A percentile compares a stretch with the other conserved stretches of the same genome.
Conservation (phyloP, 2,113 vertebrate genomes). For the Pluvianellus socialis region DNA sequence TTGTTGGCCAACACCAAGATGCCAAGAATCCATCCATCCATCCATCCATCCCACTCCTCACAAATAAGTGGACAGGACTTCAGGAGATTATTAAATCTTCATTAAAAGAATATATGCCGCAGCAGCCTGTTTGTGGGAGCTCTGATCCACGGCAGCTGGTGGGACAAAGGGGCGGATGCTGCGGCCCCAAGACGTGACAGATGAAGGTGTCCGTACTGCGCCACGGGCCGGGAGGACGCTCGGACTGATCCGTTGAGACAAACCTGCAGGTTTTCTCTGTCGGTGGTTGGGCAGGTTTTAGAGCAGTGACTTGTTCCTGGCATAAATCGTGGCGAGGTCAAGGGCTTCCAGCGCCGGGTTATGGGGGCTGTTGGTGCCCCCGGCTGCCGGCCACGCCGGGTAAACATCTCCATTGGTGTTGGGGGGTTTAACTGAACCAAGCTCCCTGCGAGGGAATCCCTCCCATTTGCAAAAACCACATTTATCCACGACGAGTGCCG, state of each 20-base stretch:
- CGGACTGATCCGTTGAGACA: background rate
- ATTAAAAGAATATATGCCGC: background rate
- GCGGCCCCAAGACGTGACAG: accelerated
- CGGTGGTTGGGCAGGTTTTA: background rate
- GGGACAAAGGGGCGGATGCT: background rate
- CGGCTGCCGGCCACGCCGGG: background rate
- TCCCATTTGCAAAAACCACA: background rate
- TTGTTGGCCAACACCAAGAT: background rate
- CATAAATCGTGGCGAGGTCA: accelerated
- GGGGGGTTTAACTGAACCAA: background rate
- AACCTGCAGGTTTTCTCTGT: background rate
- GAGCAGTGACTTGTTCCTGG: background rate
- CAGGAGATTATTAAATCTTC: background rate
- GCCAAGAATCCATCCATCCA: background rate
- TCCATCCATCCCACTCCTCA: background rate
- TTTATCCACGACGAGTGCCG: accelerated
- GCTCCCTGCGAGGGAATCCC: background rate
- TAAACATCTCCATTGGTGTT: accelerated
- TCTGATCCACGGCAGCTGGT: background rate
- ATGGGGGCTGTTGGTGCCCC: background rate
- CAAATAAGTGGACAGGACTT: too few species aligned
- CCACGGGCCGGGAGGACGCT: background rate
- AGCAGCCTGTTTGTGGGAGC: background rate
- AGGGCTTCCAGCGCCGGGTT: background rate
- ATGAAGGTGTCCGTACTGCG: background rate